Percentiles rank a stretch among this genome's conserved stretches.
Conservation (phyloP, 2,113 vertebrate genomes). For the Lycaon pictus region DNA sequence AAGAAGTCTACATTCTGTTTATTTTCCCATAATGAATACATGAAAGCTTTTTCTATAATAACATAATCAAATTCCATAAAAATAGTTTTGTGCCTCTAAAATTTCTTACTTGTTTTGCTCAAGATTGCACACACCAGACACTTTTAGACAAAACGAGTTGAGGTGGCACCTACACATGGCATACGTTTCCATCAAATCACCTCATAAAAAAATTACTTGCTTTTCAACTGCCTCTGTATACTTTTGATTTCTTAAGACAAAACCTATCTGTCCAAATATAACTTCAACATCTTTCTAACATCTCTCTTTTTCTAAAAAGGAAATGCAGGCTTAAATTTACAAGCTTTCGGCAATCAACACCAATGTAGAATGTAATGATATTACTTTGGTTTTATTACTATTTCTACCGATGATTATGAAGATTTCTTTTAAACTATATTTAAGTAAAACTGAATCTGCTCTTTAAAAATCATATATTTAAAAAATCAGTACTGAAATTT, state of each 20-base stretch:
- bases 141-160: background rate
- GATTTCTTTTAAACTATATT: background rate
- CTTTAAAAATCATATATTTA: background rate
- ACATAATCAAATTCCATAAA: background rate
- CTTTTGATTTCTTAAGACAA: background rate
- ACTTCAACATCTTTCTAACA: background rate
- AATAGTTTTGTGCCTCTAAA: background rate
- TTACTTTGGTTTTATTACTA: background rate
- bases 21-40: background rate
- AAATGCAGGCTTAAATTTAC: background rate
- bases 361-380: background rate
- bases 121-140: background rate
- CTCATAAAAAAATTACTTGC: background rate
- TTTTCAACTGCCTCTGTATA: background rate
- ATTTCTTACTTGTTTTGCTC: background rate
- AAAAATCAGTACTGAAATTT: background rate
- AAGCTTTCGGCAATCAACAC: background rate
- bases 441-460: background rate
- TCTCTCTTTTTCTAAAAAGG: background rate
- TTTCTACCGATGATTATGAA: background rate
- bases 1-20: background rate
- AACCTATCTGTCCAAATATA: background rate
- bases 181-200: background rate
- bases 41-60: background rate
- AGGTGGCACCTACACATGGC: background rate